A percentile compares a stretch with the other conserved stretches of the same genome.
phyloP scores from a whole-genome alignment of 2,797 vertebrate species.

The Rallus crepitans region DNA sequence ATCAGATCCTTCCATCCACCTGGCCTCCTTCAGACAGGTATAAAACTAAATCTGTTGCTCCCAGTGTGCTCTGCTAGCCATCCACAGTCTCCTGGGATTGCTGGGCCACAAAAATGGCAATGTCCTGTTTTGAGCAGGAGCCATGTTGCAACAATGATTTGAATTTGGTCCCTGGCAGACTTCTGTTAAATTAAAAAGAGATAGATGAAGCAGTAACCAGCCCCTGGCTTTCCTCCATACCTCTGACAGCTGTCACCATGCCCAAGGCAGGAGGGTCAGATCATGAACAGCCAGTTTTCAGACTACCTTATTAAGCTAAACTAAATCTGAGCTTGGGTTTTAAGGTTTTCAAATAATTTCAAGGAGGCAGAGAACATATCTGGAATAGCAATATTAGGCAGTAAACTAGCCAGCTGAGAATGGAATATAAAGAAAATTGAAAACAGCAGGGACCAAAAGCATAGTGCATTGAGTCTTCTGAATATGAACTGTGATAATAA shows the following conservation, averaged over 20 bases:
- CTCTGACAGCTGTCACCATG: not conserved
- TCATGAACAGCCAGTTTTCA: not conserved
- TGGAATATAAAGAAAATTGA: constrained; percentile 10
- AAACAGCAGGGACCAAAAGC: not conserved
- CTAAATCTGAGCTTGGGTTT: not conserved
- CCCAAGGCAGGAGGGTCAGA: not conserved
- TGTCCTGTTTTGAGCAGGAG: not conserved
- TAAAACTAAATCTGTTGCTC: not conserved
- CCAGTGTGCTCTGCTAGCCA: not conserved
- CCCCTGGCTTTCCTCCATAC: not conserved
- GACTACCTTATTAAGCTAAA: not conserved
- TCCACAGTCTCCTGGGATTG: not conserved
- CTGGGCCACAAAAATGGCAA: not conserved
- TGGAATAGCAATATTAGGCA: constrained; percentile 6
- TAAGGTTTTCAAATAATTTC: constrained; percentile 16
- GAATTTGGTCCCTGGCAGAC: not conserved
- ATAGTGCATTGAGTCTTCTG: not conserved
- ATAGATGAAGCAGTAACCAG: not conserved
- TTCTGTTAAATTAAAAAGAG: not conserved
- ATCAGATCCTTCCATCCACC: not conserved
- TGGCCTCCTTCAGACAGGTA: not conserved
- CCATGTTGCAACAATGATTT: not conserved
- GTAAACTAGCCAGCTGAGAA: constrained; percentile 12
- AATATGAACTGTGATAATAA: not conserved
- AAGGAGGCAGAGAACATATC: not conserved